Conservation (phyloP, 1,140 invertebrate species). For the Aradophagus sp. region DNA sequence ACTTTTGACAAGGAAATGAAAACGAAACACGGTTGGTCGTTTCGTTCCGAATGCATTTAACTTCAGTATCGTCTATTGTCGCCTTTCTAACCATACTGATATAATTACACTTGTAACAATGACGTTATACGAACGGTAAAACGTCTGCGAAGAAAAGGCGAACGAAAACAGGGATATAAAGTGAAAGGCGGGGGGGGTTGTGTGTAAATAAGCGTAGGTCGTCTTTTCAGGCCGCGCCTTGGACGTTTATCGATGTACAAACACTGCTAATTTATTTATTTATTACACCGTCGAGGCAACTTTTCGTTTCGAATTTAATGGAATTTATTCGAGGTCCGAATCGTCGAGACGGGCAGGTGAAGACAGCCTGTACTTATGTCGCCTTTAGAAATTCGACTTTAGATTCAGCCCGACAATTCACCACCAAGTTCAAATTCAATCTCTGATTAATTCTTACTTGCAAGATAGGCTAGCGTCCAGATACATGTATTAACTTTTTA, state of each 20-base stretch:
- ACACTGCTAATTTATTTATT: conserved; percentile 16
- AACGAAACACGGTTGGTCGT: conserved; percentile 14
- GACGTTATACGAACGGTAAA: conserved; percentile 34
- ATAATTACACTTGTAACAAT: conserved; percentile 26
- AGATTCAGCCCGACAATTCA: too few species aligned
- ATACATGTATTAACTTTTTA: too few species aligned
- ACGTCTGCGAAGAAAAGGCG: neutral
- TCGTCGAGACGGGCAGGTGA: conserved; percentile 9
- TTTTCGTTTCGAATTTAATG: conserved; percentile 6
- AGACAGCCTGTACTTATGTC: conserved; percentile 29
- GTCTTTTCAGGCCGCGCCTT: conserved; percentile 32
- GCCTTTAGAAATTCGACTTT: neutral
- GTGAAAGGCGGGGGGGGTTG: neutral
- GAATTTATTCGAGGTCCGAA: conserved; percentile 8
- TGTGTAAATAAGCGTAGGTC: conserved; percentile 42
- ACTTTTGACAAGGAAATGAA: conserved; percentile 6
- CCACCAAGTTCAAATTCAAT: too few species aligned
- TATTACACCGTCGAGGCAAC: neutral
- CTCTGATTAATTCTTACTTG: too few species aligned
- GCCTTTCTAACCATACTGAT: conserved; percentile 64
- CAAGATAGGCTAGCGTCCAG: too few species aligned
- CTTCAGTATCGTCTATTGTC: conserved; percentile 69
- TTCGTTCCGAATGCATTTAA: conserved; percentile 65
- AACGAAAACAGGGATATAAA: conserved; percentile 1
- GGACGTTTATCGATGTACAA: conserved; percentile 19